Conservation (phyloP, 2,888 invertebrate genomes). For the Pristionchus japonicus region DNA sequence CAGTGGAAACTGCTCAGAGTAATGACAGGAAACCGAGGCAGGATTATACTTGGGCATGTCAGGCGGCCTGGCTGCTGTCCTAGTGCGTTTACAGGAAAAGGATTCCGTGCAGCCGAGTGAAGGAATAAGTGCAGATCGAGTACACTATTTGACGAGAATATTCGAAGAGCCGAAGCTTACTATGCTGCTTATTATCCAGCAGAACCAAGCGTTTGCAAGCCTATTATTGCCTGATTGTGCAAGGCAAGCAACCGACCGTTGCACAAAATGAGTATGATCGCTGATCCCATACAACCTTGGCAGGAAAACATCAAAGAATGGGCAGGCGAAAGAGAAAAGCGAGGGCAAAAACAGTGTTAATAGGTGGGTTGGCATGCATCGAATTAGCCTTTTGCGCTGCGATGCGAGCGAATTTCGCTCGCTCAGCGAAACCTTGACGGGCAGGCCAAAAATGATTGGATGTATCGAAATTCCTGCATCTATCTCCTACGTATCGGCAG, state of each 20-base stretch:
- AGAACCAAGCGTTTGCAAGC: too few relatives aligned
- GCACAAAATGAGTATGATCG: not conserved
- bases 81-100: too few relatives aligned
- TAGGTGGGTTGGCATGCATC: not conserved
- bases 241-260: not conserved
- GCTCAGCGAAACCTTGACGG: not conserved
- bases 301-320: not conserved
- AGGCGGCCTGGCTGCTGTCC: too few relatives aligned
- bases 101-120: too few relatives aligned
- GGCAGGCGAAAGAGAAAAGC: not conserved
- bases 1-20: not conserved
- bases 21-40: too few relatives aligned
- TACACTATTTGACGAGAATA: too few relatives aligned
- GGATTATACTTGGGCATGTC: too few relatives aligned
- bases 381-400: constrained; percentile 1
- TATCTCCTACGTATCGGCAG: not conserved
- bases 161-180: too few relatives aligned
- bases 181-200: too few relatives aligned
- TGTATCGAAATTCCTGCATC: not conserved
- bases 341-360: not conserved
- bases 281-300: not conserved
- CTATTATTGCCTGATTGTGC: too few relatives aligned
- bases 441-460: not conserved
- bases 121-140: too few relatives aligned
- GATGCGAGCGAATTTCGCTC: not conserved